Base-by-base conservation (phyloP, 1,140 invertebrate genomes). In the Zaprionus ghesquierei region DNA sequence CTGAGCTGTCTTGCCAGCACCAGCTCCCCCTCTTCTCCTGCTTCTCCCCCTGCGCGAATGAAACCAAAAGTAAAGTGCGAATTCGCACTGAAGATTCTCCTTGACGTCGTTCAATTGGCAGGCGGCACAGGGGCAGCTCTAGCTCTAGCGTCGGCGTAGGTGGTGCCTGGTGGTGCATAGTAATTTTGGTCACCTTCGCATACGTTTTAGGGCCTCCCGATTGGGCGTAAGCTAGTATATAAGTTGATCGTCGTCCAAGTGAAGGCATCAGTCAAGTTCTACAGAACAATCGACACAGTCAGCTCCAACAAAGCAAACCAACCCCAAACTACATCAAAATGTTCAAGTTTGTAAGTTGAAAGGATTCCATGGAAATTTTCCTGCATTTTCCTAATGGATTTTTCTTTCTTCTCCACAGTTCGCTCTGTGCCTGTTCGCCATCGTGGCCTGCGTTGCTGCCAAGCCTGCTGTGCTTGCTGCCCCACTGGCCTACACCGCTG, bases 401-500 rank as follows among this genome's bases (percentile, higher is more conserved):
- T 6, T 35, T 13, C 2, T 2, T 20, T 20, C 9, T 23, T 12
- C 8, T 10, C 25, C 27, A 6, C 2, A 91, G 90, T 85, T 91
- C 69, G 86, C 86, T 56, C 53, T 91, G 20, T 91, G 90, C 74
- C 73, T 91, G 59, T 89, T 91, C 78, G 92, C 92, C 53, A 72
- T 92, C 58, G 81, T 91, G 60, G 92, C 92, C 54, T 89, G 87
- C 31, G 90, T 85, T 15, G 80, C 89, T 46, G 81, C 90, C 64
- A 92, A 92, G 69, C 82, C 81, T 5, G 84, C 81, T 9, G 73
- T 91, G 15, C 12, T 90, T 22, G 90, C 90, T 6, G 58, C 87
- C 9, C 81, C 89, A 0, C 49, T 87, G 54, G 84, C 93, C 13
- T 93, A 93, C 74, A 93, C 93, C 64, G 91, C 93, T 18, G 77